Evolutionary conservation across 1,140 invertebrate species (phyloP).

Genomic region (Nasonia giraulti): DNA sequence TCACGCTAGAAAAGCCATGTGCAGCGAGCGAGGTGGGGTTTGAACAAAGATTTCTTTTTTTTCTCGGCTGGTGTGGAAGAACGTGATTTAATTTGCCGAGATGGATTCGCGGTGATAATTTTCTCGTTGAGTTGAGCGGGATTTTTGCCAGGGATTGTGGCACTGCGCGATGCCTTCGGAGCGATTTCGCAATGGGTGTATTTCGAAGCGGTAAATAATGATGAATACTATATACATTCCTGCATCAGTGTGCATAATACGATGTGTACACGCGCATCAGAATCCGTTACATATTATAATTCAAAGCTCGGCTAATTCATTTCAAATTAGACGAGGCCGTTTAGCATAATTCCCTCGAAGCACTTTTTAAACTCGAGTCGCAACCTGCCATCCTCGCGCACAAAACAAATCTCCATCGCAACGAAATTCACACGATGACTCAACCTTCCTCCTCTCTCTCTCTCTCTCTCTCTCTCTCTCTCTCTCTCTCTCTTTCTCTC

Average conservation of each 20-base stretch:
- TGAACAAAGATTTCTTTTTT: not conserved
- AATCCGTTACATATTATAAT: too few species aligned
- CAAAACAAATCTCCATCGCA: slow-evolving; percentile 14
- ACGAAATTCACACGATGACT: slow-evolving; percentile 37
- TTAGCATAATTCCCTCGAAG: too few species aligned
- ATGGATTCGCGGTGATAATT: slow-evolving; percentile 8
- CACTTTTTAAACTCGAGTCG: not conserved
- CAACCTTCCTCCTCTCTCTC: not conserved
- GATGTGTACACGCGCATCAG: too few species aligned
- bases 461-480: not conserved
- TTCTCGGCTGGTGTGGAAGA: not conserved
- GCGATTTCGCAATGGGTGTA: not conserved
- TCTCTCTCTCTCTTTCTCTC: not conserved
- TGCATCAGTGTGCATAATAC: too few species aligned
- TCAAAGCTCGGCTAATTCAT: too few species aligned
- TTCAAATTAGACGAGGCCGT: too few species aligned
- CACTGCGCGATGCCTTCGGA: not conserved
- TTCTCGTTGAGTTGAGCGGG: not conserved
- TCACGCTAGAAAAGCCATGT: slow-evolving; percentile 46
- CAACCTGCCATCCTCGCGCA: not conserved
- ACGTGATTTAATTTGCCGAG: not conserved
- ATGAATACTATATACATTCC: too few species aligned
- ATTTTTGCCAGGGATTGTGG: not conserved
- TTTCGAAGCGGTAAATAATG: too few species aligned
- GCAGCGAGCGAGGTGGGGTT: not conserved